Evolutionary conservation across 2,113 vertebrate species (phyloP).

Genomic region (Callipepla squamata): DNA sequence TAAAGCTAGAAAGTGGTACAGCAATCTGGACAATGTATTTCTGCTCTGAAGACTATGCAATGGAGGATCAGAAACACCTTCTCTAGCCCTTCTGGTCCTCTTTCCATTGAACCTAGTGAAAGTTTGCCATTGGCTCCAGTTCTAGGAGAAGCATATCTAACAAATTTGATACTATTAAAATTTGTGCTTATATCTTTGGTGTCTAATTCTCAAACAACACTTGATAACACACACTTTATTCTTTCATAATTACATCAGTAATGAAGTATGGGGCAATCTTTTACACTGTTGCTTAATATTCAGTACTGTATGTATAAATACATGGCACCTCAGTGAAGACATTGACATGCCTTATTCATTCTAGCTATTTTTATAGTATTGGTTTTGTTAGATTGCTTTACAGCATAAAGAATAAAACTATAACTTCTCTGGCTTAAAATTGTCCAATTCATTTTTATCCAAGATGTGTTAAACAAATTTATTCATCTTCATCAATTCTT

Average conservation of each 20-base stretch:
- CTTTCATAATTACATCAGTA: neutral
- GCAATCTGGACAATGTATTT: neutral
- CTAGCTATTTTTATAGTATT: slow-evolving; percentile 55
- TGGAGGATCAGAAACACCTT: slow-evolving; percentile 44
- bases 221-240: neutral
- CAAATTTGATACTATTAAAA: neutral
- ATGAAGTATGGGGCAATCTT: slow-evolving; percentile 1
- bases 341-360: slow-evolving; percentile 43
- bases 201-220: neutral
- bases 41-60: slow-evolving; percentile 58
- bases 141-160: neutral
- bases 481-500: neutral
- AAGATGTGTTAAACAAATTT: neutral
- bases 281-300: slow-evolving; percentile 57
- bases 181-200: neutral
- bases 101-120: slow-evolving; percentile 38
- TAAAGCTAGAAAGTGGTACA: neutral
- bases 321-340: slow-evolving; percentile 61
- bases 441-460: neutral
- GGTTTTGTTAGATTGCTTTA: slow-evolving; percentile 64
- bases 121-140: neutral
- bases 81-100: slow-evolving; percentile 36
- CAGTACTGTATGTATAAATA: slow-evolving; percentile 68
- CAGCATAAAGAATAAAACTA: slow-evolving; percentile 33
- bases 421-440: slow-evolving; percentile 25